Percentiles rank a stretch among this genome's conserved stretches.
Evolutionary conservation across 2,888 invertebrate genomes (phyloP).

Genomic region (Serrognathus titanus): DNA sequence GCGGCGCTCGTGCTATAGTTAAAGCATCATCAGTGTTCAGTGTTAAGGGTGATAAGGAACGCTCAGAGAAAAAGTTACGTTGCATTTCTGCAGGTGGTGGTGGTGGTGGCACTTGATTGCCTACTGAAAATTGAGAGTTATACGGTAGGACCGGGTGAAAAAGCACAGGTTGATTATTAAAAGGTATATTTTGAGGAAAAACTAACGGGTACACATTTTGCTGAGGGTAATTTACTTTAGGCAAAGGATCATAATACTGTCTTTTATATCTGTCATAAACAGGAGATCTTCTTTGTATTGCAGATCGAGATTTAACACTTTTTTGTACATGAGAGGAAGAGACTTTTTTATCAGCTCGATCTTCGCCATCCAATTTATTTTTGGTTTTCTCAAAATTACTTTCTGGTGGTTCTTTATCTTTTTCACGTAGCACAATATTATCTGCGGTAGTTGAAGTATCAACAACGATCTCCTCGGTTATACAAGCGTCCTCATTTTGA

Average conservation of each 20-base stretch:
- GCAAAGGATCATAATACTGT: background rate
- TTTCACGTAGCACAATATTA: background rate
- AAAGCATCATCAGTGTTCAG: slow-evolving; percentile 39
- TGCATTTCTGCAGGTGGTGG: slow-evolving; percentile 33
- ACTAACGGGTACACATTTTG: background rate
- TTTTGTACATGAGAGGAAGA: background rate
- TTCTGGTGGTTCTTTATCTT: background rate
- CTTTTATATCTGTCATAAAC: background rate
- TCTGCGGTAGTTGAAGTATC: no score
- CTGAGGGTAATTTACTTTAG: background rate
- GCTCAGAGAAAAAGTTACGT: slow-evolving; percentile 31
- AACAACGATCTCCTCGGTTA: no score
- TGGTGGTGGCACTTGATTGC: slow-evolving; percentile 31
- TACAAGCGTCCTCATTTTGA: no score
- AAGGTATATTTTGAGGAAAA: slow-evolving; percentile 4
- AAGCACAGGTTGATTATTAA: background rate
- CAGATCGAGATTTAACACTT: no score
- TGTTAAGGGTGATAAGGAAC: slow-evolving; percentile 40
- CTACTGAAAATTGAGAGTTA: slow-evolving; percentile 16
- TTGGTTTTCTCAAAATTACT: slow-evolving; percentile 3
- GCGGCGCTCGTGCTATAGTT: slow-evolving; percentile 40
- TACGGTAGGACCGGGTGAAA: slow-evolving; percentile 1
- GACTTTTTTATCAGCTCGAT: background rate
- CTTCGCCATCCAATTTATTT: background rate
- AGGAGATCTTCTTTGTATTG: no score